phyloP scores from a whole-genome alignment of 2,113 vertebrate species.

The Grammomys dolichurus region DNA sequence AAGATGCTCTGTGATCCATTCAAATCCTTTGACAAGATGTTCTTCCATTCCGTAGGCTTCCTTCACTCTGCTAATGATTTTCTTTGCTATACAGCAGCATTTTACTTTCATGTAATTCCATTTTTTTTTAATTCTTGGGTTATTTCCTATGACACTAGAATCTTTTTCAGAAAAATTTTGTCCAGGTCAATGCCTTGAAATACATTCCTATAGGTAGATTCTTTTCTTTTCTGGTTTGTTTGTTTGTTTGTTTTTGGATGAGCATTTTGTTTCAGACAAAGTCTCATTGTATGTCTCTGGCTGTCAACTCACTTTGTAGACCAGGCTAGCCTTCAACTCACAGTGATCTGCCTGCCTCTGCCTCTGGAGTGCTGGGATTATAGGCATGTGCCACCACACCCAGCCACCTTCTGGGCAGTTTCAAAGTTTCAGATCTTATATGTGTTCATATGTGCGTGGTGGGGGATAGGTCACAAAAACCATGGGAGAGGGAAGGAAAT shows the following conservation, averaged over 20 bases:
- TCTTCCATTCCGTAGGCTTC: not conserved
- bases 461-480: not conserved
- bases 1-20: not conserved
- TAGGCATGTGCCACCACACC: not conserved
- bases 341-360: not conserved
- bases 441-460: no score
- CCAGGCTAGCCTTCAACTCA: not conserved
- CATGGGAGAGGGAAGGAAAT: not conserved
- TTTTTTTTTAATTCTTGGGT: not conserved
- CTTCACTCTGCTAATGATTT: not conserved
- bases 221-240: not conserved
- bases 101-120: not conserved
- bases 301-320: not conserved
- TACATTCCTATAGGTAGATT: not conserved
- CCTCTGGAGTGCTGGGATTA: not conserved
- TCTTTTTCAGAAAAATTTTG: not conserved
- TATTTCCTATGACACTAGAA: not conserved
- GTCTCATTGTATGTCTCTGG: not conserved
- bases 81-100: not conserved
- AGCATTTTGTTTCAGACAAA: not conserved
- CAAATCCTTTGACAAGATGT: not conserved
- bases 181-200: not conserved
- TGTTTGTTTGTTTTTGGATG: not conserved
- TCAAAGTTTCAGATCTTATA: not conserved
- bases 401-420: not conserved